Base-by-base conservation (phyloP, 2,888 invertebrate genomes). In the Drosophila falleni region DNA sequence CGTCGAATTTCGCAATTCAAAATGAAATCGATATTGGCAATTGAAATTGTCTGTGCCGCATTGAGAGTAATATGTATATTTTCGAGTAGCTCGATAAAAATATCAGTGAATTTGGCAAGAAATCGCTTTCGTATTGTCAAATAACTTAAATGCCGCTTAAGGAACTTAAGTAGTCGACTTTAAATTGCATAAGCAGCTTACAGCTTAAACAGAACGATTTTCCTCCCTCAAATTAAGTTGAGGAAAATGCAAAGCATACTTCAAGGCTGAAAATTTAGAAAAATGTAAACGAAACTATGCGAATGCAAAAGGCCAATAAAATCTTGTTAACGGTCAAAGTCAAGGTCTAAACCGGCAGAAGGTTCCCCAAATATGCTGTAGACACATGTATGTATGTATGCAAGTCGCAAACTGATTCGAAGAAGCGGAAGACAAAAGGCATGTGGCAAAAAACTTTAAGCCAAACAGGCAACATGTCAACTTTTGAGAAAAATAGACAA, bases 311-410 rank as follows among this genome's bases (percentile, higher is more conserved):
- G 66, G 59, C 69, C 76, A 69, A 74, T 74, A 71, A 74, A 79
- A 74, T 71, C 79, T 68, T 71, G 87, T 87, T 81, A 86, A 65
- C 74, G 80, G 69, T 65, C 65, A 64, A 64, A 51, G 59, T 10
- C 76, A 60, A 73, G 16, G 15, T 29, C n/a, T 15, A 23, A 65
- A 47, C 60, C 23, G 54, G 35, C 42, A 67, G 49, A 44, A 19
- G 64, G 31, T 51, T 23, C 16, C n/a, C 4, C 15, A 59, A 16
- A 47, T 61, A 55, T 73, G 56, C 50, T 44, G 5, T 58, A 35
- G n/a, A 26, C 10, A 16, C 5, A 9, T 10, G 29, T 31, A 31
- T 31, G 31, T 31, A 31, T 15, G 16, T 33, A 16, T 33, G 65
- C 53, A 33, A 53, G 44, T 50, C 39, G 10, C 10, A 26, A 23